Evolutionary conservation across 2,888 invertebrate species (phyloP).

Genomic region (Lycia hirtaria): DNA sequence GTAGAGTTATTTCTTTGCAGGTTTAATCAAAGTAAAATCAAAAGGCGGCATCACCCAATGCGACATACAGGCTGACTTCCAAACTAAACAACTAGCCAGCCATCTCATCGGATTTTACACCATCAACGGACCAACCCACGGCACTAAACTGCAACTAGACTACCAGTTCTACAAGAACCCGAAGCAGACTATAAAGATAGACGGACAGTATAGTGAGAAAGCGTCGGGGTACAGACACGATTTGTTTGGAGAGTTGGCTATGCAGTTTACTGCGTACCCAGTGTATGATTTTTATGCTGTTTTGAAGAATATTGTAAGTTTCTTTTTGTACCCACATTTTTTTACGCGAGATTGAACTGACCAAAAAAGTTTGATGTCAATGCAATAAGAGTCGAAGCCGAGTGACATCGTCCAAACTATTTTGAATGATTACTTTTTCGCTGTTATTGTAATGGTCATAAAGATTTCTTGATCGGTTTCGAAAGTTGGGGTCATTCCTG

Average conservation of each 20-base stretch:
- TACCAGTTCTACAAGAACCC: constrained; percentile 87
- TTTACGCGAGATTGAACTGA: too few relatives aligned
- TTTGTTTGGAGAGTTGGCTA: constrained; percentile 87
- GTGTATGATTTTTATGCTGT: constrained; percentile 89
- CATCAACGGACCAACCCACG: constrained; percentile 77
- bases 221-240: constrained; percentile 85
- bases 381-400: too few relatives aligned
- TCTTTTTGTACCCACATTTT: too few relatives aligned
- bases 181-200: constrained; percentile 83
- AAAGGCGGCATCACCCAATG: constrained; percentile 89
- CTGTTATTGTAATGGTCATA: too few relatives aligned
- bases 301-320: constrained; percentile 87
- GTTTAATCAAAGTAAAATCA: constrained; percentile 69
- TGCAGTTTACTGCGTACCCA: constrained; percentile 92
- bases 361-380: too few relatives aligned
- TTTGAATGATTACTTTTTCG: too few relatives aligned
- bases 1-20: constrained; percentile 42
- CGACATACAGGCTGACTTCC: constrained; percentile 90
- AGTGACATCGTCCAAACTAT: too few relatives aligned
- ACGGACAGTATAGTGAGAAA: constrained; percentile 81
- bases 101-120: constrained; percentile 90
- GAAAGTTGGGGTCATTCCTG: too few relatives aligned
- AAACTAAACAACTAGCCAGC: constrained; percentile 91
- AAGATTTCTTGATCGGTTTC: too few relatives aligned
- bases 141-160: constrained; percentile 87